Evolutionary conservation across 2,888 invertebrate genomes (phyloP).

Genomic region (Aromia moschata): DNA sequence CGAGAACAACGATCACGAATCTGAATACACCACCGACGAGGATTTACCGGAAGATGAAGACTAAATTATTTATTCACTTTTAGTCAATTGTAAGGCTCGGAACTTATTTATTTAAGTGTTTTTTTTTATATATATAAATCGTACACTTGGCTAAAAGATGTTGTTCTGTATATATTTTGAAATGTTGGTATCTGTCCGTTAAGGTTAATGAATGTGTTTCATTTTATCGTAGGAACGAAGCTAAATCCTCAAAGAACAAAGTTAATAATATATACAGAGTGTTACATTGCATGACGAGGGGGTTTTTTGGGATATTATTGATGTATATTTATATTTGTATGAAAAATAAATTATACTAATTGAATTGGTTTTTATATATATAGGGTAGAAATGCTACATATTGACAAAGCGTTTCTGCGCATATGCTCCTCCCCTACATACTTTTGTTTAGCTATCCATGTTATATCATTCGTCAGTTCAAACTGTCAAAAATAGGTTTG

Average conservation of each 20-base stretch:
- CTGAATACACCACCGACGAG: conserved; percentile 75
- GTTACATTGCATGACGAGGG: neutral
- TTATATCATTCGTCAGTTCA: no score
- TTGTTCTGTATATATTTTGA: conserved; percentile 2
- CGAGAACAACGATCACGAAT: conserved; percentile 71
- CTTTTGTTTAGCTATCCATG: no score
- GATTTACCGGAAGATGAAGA: conserved; percentile 66
- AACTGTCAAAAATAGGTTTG: no score
- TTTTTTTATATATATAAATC: conserved; percentile 3
- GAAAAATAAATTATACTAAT: conserved; percentile 23
- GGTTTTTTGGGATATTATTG: conserved; percentile 24
- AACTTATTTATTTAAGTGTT: conserved; percentile 1
- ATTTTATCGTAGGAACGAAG: no score
- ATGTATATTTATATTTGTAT: conserved; percentile 34
- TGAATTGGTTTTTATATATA: neutral
- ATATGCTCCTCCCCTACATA: no score
- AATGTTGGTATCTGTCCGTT: neutral
- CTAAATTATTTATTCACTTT: conserved; percentile 5
- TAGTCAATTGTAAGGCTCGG: neutral
- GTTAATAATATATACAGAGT: neutral
- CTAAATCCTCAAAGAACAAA: no score
- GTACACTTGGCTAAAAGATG: conserved; percentile 3
- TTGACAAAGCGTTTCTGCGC: no score
- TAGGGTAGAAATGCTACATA: no score
- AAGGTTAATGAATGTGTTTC: no score